phyloP scores from a whole-genome alignment of 1,140 invertebrate species.

The Nephila pilipes region DNA sequence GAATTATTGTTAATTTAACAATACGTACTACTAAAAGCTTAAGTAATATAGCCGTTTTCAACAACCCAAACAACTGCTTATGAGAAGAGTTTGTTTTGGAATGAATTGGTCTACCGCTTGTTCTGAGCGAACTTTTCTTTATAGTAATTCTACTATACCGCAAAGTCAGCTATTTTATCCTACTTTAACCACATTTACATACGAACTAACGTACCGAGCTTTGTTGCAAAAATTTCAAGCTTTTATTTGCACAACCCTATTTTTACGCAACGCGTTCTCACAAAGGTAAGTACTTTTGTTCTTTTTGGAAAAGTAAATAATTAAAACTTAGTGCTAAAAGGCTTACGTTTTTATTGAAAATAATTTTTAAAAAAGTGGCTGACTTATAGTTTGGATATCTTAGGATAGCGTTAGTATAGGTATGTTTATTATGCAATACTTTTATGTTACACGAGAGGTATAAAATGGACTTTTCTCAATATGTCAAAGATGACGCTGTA shows the following conservation, averaged over 20 bases:
- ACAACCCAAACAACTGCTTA: neutral
- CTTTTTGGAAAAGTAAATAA: neutral
- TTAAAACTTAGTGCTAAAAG: no score
- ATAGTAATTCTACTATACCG: neutral
- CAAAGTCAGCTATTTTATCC: neutral
- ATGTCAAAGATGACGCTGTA: no score
- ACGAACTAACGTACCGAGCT: neutral
- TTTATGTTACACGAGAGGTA: no score
- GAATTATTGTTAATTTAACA: no score
- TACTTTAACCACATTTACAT: slow-evolving; percentile 24
- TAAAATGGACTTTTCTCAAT: no score
- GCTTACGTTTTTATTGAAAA: no score
- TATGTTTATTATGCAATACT: no score
- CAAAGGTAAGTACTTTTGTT: neutral
- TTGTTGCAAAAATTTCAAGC: slow-evolving; percentile 38
- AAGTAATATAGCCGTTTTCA: neutral
- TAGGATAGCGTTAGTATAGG: no score
- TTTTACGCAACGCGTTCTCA: neutral
- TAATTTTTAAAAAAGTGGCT: no score
- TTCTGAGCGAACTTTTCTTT: neutral
- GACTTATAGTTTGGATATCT: no score
- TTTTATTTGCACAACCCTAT: neutral
- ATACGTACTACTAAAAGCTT: no score
- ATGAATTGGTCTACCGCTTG: neutral
- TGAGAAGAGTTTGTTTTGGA: slow-evolving; percentile 4